These are phyloP conservation scores for Diorhabda elongata DNA, from an alignment of 1,140 invertebrate genomes.

Conservation along the genomic window DNA sequence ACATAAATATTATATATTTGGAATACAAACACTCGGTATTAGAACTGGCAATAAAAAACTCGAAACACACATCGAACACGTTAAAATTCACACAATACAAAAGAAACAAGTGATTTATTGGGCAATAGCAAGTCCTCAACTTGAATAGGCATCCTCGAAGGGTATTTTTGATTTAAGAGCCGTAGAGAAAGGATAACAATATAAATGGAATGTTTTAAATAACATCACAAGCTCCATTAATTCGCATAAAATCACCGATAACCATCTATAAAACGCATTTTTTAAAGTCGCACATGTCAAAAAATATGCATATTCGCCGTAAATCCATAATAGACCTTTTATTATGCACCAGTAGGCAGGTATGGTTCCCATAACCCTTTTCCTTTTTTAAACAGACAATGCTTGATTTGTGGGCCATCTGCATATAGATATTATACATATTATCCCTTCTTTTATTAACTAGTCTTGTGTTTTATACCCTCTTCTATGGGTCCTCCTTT, in stretches of 20 bases:
- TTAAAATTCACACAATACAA: slow-evolving; percentile 18
- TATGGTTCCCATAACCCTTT: slow-evolving; percentile 37
- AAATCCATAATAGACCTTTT: slow-evolving; percentile 32
- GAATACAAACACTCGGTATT: neutral
- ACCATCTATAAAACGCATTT: slow-evolving; percentile 32
- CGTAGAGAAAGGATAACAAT: slow-evolving; percentile 23
- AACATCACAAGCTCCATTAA: slow-evolving; percentile 46
- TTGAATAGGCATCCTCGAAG: slow-evolving; percentile 14
- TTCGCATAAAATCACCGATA: slow-evolving; percentile 37
- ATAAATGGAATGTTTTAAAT: slow-evolving; percentile 43
- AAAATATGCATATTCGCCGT: slow-evolving; percentile 33
- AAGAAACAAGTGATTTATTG: slow-evolving; percentile 18
- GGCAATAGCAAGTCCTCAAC: slow-evolving; percentile 9
- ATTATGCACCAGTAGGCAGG: slow-evolving; percentile 41
- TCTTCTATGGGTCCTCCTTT: slow-evolving; percentile 5
- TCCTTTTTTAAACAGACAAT: slow-evolving; percentile 32
- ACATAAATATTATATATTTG: neutral
- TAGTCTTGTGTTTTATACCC: slow-evolving; percentile 16
- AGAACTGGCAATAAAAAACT: slow-evolving; percentile 3
- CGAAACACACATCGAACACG: slow-evolving; percentile 13
- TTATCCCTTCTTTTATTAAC: slow-evolving; percentile 18
- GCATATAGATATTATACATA: slow-evolving; percentile 30
- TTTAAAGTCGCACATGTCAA: slow-evolving; percentile 24
- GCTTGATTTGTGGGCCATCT: slow-evolving; percentile 43
- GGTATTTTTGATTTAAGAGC: slow-evolving; percentile 26